Evolutionary conservation across 1,140 invertebrate genomes (phyloP).

Genomic region (Atta cephalotes): DNA sequence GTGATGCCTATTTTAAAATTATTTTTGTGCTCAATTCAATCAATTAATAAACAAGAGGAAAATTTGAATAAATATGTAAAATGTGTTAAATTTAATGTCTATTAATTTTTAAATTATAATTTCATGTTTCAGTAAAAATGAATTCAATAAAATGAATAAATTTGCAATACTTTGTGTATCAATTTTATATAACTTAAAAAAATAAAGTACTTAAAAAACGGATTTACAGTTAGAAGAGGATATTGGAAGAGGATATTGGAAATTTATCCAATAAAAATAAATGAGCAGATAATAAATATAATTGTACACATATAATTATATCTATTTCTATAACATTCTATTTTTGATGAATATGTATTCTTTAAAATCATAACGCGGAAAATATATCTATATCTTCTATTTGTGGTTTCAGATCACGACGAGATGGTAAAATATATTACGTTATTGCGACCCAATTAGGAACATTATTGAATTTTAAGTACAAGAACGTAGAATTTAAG

Average conservation of each 20-base stretch:
- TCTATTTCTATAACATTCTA: neutral
- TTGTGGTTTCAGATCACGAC: neutral
- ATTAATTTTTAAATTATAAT: neutral
- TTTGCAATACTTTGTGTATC: neutral
- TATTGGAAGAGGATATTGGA: neutral
- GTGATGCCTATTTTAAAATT: conserved; percentile 7
- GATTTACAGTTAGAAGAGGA: neutral
- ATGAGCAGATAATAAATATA: neutral
- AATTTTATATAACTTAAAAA: neutral
- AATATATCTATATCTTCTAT: neutral
- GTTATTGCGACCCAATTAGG: conserved; percentile 64
- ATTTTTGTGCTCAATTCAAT: neutral
- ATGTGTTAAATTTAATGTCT: neutral
- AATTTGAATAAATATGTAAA: neutral
- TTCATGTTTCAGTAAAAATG: neutral
- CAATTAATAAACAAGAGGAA: neutral
- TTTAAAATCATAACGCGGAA: neutral
- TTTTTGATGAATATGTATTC: neutral
- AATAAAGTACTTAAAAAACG: neutral
- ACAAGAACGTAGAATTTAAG: conserved; percentile 26
- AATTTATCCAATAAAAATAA: neutral
- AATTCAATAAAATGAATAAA: neutral
- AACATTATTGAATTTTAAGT: conserved; percentile 61
- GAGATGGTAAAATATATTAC: neutral
- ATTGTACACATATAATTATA: neutral